These are phyloP conservation scores for Macrostomum cliftonense DNA, from an alignment of 2,888 invertebrate species.

Conservation along the genomic window DNA sequence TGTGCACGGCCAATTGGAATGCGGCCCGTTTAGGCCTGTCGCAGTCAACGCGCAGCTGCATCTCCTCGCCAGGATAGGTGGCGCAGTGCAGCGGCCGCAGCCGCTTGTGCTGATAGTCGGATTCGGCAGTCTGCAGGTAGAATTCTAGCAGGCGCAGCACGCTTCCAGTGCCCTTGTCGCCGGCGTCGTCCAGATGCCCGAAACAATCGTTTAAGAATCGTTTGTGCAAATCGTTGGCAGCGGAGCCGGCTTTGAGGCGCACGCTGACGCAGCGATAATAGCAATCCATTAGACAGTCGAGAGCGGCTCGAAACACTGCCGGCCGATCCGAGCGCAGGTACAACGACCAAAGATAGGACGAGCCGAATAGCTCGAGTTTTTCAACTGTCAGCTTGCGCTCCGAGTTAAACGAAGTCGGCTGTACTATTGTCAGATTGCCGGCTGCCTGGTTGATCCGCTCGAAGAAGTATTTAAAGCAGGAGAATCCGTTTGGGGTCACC, in stretches of 20 bases:
- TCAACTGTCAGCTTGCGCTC: constrained; percentile 30
- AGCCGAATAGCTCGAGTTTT: constrained; percentile 36
- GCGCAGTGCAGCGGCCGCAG: too few species aligned
- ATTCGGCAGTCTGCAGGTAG: too few species aligned
- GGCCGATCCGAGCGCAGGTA: constrained; percentile 37
- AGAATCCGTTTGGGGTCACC: constrained; percentile 23
- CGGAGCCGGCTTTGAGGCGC: constrained; percentile 33
- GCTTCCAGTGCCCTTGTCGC: too few species aligned
- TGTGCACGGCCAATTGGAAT: too few species aligned
- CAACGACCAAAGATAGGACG: constrained; percentile 40
- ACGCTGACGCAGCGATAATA: constrained; percentile 16
- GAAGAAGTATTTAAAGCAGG: constrained; percentile 40
- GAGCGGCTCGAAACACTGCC: constrained; percentile 35
- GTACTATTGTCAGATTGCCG: constrained; percentile 26
- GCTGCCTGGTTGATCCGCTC: constrained; percentile 38
- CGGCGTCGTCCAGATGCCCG: too few species aligned
- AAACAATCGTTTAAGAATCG: too few species aligned
- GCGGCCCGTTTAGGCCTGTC: too few species aligned
- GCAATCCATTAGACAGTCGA: constrained; percentile 30
- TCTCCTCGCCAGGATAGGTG: too few species aligned
- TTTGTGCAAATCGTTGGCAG: too few species aligned
- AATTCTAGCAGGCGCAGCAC: too few species aligned
- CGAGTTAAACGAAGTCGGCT: constrained; percentile 1
- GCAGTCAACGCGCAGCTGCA: too few species aligned
- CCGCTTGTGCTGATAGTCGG: too few species aligned